Conservation (phyloP, 2,797 vertebrate genomes). For the Syndactyla subalaris region DNA sequence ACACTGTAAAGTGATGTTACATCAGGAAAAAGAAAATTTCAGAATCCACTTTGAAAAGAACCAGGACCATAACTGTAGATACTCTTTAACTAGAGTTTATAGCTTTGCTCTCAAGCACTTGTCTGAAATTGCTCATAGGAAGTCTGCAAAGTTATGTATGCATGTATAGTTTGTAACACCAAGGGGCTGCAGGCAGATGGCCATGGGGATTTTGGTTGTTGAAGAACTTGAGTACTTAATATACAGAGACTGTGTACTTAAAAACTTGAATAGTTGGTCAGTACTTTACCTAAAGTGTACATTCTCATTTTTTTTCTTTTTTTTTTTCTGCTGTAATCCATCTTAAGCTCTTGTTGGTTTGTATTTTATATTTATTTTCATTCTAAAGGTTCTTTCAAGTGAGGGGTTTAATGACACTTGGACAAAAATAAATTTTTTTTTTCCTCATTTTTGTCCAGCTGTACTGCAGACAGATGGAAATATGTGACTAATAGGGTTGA, state of each 20-base stretch:
- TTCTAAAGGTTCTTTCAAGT: background rate
- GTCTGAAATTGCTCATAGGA: background rate
- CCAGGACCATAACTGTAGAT: background rate
- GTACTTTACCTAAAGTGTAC: background rate
- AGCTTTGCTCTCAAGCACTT: background rate
- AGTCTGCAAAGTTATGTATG: background rate
- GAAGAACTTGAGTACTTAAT: background rate
- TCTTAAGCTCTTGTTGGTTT: background rate
- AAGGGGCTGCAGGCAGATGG: background rate
- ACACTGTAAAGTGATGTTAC: background rate
- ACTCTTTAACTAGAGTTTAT: background rate
- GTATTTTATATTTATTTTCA: background rate
- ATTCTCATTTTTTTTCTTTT: background rate
- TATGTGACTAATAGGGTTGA: background rate
- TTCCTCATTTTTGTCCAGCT: background rate
- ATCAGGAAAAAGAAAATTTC: background rate
- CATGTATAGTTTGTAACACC: background rate
- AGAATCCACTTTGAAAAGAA: background rate
- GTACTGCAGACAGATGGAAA: background rate
- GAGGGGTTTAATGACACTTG: background rate
- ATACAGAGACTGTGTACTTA: background rate
- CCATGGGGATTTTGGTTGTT: background rate
- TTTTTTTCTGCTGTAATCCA: background rate
- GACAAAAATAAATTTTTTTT: background rate
- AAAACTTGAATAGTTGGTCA: background rate